Base-by-base conservation (phyloP, 1,140 invertebrate genomes). In the Eufriesea mexicana region DNA sequence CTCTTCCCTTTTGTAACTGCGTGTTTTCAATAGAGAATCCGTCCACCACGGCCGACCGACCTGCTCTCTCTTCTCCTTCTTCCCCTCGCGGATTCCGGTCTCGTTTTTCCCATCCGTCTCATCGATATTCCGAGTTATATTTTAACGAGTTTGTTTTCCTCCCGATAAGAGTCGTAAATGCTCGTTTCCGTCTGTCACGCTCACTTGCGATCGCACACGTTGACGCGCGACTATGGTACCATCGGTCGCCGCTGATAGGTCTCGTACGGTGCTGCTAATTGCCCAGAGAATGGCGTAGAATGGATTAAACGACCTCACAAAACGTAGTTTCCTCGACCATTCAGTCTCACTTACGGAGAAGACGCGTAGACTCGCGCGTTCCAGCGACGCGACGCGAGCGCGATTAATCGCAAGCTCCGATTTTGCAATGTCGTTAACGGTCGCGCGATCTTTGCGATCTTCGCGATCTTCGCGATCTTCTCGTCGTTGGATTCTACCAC, bases 331-430 rank as follows among this genome's bases (percentile, higher is more conserved):
- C 84, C 79, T 66, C 51, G 68, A 64, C 61, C 84, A 88, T 88
- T 88, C 86, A 88, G 68, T 79, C 42, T 87, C 86, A 88, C 86
- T 88, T 88, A 87, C 45, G 62, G 57, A 16, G 35, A 49, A 76
- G 57, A 57, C 20, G 51, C 79, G 61, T 25, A 28, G 42, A 49
- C 42, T 25, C n/a, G 72, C 64, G 28, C 18, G 51, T 57, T 55
- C 47, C 42, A 8, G 47, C 28, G 18, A 28, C 51, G 10, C 51
- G 51, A 72, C 54, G n/a, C n/a, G 10, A n/a, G n/a, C 35, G 35
- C n/a, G 45, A 23, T 49, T 14, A n/a, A 67, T 14, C 28, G 42
- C 12, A 20, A 6, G 64, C 64, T 20, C 18, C 18, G 42, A 42
- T 66, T 66, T 66, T 45, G 8, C 8, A 45, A 66, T 8, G 18